Evolutionary conservation across 2,888 invertebrate species (phyloP).

Genomic region (Tenodera sinensis): DNA sequence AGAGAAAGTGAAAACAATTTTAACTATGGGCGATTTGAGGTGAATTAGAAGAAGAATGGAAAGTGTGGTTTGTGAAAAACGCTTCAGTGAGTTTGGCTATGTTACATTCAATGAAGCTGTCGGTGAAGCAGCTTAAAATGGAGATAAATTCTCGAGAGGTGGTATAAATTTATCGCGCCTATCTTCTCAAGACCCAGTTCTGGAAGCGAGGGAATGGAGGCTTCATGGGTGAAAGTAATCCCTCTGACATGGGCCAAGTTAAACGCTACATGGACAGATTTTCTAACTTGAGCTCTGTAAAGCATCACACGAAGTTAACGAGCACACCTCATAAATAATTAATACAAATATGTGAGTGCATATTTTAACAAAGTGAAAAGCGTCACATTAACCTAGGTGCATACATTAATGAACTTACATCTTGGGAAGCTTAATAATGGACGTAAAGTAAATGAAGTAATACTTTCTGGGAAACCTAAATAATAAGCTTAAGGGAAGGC

Average conservation of each 20-base stretch:
- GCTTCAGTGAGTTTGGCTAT: not conserved
- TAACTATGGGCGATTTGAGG: no score
- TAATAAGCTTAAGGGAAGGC: no score
- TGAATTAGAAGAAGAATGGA: not conserved
- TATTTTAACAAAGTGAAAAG: no score
- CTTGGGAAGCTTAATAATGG: no score
- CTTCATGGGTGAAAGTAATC: not conserved
- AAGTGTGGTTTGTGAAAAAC: not conserved
- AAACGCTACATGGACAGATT: not conserved
- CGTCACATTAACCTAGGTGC: no score
- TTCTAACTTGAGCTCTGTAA: not conserved
- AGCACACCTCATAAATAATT: not conserved
- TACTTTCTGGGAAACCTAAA: no score
- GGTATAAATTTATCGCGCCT: not conserved
- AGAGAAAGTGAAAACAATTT: no score
- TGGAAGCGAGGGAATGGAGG: not conserved
- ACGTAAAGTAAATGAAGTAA: no score
- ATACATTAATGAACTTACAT: no score
- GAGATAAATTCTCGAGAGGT: not conserved
- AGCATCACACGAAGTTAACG: not conserved
- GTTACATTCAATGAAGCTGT: not conserved
- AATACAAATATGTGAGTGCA: not conserved
- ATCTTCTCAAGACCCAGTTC: not conserved
- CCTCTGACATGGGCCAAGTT: not conserved
- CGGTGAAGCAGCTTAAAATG: not conserved